Evolutionary conservation across 2,113 vertebrate species (phyloP).

Genomic region (Plecotus auritus): DNA sequence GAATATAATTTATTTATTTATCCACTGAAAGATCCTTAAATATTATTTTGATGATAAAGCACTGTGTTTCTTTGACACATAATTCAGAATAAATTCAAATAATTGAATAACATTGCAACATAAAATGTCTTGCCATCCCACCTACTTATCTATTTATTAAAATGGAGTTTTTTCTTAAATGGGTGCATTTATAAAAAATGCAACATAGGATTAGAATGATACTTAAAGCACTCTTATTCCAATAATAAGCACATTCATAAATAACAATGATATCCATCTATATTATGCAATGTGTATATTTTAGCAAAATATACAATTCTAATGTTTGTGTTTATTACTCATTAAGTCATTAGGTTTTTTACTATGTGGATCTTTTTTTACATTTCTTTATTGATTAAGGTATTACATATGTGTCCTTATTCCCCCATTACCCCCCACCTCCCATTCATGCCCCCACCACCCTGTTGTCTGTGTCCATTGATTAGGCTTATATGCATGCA

Average conservation of each 20-base stretch:
- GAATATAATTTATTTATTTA: neutral
- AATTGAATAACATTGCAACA: neutral
- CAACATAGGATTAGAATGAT: neutral
- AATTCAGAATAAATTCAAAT: conserved; percentile 11
- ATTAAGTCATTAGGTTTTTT: neutral
- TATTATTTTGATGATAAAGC: neutral
- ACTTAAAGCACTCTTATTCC: neutral
- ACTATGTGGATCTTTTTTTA: too few species aligned
- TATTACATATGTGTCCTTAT: too few species aligned
- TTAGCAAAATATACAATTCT: neutral
- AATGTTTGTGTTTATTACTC: neutral
- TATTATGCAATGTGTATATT: neutral
- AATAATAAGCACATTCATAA: neutral
- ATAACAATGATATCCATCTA: neutral
- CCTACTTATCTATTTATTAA: neutral
- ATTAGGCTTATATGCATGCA: too few species aligned
- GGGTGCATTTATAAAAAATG: neutral
- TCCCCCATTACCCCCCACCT: too few species aligned
- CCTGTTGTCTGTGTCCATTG: too few species aligned
- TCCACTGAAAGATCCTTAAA: neutral
- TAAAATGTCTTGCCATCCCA: neutral
- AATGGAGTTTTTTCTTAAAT: neutral
- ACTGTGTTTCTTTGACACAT: neutral
- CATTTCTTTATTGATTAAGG: too few species aligned
- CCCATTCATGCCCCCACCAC: too few species aligned